These are phyloP conservation scores for Petrocephalus sullivani DNA, from an alignment of 2,797 vertebrate genomes.

Conservation along the genomic window DNA sequence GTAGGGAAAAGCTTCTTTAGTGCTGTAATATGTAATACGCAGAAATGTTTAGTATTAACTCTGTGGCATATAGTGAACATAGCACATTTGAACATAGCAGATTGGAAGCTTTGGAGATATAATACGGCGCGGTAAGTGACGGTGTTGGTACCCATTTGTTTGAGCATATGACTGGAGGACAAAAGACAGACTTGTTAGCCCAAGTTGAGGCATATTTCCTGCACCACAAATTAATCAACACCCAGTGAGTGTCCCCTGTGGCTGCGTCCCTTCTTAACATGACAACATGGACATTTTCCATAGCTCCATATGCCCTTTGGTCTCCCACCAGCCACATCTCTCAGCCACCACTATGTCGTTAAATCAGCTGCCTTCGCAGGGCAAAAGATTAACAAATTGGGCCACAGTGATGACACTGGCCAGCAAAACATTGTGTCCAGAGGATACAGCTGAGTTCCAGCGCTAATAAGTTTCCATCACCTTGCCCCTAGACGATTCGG, in stretches of 20 bases:
- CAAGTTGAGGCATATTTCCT: not conserved
- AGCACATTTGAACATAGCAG: not conserved
- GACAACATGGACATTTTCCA: not conserved
- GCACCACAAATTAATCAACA: not conserved
- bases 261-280: not conserved
- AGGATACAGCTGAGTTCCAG: not conserved
- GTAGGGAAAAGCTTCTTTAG: not conserved
- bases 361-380: not conserved
- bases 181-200: not conserved
- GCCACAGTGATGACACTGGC: not conserved
- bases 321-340: not conserved
- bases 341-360: not conserved
- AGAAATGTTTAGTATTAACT: not conserved
- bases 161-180: not conserved
- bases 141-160: not conserved
- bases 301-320: not conserved
- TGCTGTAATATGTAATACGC: not conserved
- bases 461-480: not conserved
- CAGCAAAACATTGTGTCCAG: not conserved
- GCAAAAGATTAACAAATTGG: not conserved
- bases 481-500: too few species aligned
- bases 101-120: not conserved
- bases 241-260: not conserved
- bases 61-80: not conserved
- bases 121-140: not conserved